A percentile compares a stretch with the other conserved stretches of the same genome.
Conservation (phyloP, 1,140 invertebrate genomes). For the Rhynchophorus ferrugineus region DNA sequence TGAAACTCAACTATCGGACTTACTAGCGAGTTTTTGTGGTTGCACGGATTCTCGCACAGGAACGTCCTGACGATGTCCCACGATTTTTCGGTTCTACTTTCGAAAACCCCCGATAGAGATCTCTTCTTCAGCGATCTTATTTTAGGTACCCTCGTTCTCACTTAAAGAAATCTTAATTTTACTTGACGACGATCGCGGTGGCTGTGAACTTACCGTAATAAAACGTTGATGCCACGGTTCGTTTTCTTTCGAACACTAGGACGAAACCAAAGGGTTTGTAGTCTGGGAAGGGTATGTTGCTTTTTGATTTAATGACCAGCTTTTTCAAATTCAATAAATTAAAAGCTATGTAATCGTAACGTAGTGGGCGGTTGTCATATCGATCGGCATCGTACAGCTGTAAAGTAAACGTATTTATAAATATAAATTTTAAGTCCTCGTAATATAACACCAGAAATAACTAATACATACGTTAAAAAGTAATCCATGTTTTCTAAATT, state of each 20-base stretch:
- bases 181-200: no score
- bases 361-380: constrained; percentile 4
- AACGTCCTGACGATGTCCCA: constrained; percentile 10
- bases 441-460: no score
- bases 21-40: constrained; percentile 13
- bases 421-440: no score
- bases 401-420: no score
- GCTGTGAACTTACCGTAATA: constrained; percentile 19
- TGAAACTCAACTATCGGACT: background rate
- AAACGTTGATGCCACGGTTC: constrained; percentile 11
- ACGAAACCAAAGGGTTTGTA: constrained; percentile 18
- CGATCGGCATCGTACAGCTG: constrained; percentile 13
- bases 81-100: constrained; percentile 18
- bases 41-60: constrained; percentile 11
- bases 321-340: constrained; percentile 17
- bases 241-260: constrained; percentile 14
- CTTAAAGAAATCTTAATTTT: constrained; percentile 1
- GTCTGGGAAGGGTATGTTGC: constrained; percentile 15
- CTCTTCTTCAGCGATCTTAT: constrained; percentile 1
- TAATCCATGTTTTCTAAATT: no score
- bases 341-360: constrained; percentile 18
- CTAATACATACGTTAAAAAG: no score
- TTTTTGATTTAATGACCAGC: constrained; percentile 22
- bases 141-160: constrained; percentile 2
- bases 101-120: constrained; percentile 15